Evolutionary conservation across 2,113 vertebrate species (phyloP).

Genomic region (Neogobius melanostomus): DNA sequence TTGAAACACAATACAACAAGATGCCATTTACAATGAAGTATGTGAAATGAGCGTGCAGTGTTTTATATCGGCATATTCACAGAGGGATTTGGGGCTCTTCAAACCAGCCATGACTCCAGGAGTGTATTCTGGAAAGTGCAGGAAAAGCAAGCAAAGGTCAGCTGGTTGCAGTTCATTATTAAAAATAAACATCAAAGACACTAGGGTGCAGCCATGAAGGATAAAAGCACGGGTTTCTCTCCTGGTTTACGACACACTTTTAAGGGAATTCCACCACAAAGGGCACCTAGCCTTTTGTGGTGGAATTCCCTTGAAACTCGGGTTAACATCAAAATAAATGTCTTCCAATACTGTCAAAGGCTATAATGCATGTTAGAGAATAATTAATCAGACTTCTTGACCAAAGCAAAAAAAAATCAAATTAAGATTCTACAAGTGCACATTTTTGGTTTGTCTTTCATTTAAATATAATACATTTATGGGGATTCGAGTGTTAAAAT

Average conservation of each 20-base stretch:
- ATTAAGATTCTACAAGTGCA: constrained; percentile 5
- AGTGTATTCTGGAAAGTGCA: not conserved
- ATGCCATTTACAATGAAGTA: not conserved
- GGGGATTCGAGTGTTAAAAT: constrained; percentile 8
- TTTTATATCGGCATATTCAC: not conserved
- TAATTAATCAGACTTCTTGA: not conserved
- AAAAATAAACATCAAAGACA: constrained; percentile 34
- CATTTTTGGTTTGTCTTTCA: constrained; percentile 10
- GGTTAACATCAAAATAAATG: constrained; percentile 23
- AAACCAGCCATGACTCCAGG: constrained; percentile 7
- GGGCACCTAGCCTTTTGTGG: too few species aligned
- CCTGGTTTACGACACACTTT: not conserved
- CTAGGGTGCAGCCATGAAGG: not conserved
- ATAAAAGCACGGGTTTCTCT: not conserved
- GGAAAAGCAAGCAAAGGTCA: constrained; percentile 31
- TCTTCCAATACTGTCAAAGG: constrained; percentile 14
- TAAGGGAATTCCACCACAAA: not conserved
- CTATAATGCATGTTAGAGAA: constrained; percentile 4
- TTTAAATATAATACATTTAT: constrained; percentile 24
- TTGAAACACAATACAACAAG: too few species aligned
- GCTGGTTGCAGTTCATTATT: constrained; percentile 18
- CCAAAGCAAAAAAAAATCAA: not conserved
- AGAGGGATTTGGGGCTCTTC: constrained; percentile 5
- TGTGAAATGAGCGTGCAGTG: not conserved
- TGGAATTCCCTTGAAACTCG: constrained; percentile 11